Base-by-base conservation (phyloP, 2,888 invertebrate species). In the Tenthredo scrophulariae region DNA sequence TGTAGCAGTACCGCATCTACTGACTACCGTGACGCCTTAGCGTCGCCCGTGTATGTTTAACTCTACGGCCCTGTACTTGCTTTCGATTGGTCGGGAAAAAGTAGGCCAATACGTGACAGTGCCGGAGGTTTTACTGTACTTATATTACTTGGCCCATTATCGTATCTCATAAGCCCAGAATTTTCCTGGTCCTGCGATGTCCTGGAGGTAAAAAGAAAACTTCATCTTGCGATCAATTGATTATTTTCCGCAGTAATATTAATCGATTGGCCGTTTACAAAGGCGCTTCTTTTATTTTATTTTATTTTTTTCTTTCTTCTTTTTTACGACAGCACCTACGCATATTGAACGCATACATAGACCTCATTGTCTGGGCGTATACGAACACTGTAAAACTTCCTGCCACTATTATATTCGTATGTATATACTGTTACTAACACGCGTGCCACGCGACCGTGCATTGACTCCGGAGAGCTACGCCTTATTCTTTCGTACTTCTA, bases 391-490 rank as follows among this genome's bases (percentile, higher is more conserved):
- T 29, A 15, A 72, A 58, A 58, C 58, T 54, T 40, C 62, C 58
- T 77, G 33, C 77, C 58, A 79, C 29, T 75, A 50, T 62, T 62
- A 43, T 67, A n/a, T 18, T 54, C 18, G 15, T 46, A 46, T 46
- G 26, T 43, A 46, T 22, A 46, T n/a, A 75, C 26, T 75, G 29
- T 50, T 77, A 54, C 77, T 18, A 18, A 82, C 85, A 85, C 85
- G 67, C 85, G 83, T 83, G 85, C 82, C 85, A 85, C 54, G 72
- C 70, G 82, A 72, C 70, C 85, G 82, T 85, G 85, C 82, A 33
- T 83, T 72, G 82, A 85, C 70, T 85, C 70, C 37, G 50, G 80
- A 70, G 77, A 29, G 46, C n/a, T 54, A 37, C 33, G 29, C 62
- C 80, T 80, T 50, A 29, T 80, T 80, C 40, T 58, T 54, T 33